Percentiles rank a stretch among this genome's conserved stretches.
These are phyloP conservation scores for Sander lucioperca DNA, from an alignment of 2,113 vertebrate genomes.

Conservation along the genomic window DNA sequence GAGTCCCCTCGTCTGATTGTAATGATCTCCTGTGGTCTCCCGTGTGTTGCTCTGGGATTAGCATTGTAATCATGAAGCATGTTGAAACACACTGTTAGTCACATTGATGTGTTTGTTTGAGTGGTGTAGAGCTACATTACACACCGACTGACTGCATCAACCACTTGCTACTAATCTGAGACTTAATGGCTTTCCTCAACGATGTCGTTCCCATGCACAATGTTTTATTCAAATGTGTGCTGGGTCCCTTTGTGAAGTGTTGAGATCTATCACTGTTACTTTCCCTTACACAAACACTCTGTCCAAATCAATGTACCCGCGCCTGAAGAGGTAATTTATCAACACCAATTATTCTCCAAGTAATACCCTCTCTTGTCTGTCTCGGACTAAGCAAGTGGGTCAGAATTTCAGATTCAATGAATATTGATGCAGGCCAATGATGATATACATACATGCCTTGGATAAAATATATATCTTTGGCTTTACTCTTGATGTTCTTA, in stretches of 20 bases:
- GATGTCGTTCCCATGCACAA: slow-evolving; percentile 55
- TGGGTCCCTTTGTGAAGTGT: slow-evolving; percentile 60
- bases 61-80: slow-evolving; percentile 62
- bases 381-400: slow-evolving; percentile 56
- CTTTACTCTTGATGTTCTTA: slow-evolving; percentile 1
- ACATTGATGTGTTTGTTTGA: slow-evolving; percentile 78
- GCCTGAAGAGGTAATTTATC: slow-evolving; percentile 73
- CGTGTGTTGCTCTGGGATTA: slow-evolving; percentile 65
- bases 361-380: slow-evolving; percentile 43
- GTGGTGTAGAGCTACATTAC: slow-evolving; percentile 44
- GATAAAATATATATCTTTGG: slow-evolving; percentile 25
- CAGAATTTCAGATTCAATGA: slow-evolving; percentile 68
- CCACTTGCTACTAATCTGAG: slow-evolving; percentile 62
- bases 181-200: slow-evolving; percentile 61
- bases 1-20: slow-evolving; percentile 28
- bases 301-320: slow-evolving; percentile 67
- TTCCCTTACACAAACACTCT: slow-evolving; percentile 57
- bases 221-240: slow-evolving; percentile 71
- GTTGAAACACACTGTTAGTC: slow-evolving; percentile 69
- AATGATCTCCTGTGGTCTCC: slow-evolving; percentile 60
- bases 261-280: slow-evolving; percentile 74
- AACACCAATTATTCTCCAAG: slow-evolving; percentile 71
- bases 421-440: slow-evolving; percentile 60
- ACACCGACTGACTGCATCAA: slow-evolving; percentile 66
- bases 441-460: slow-evolving; percentile 46